Percentiles rank a stretch among this genome's conserved stretches.
Evolutionary conservation across 2,888 invertebrate species (phyloP).

Genomic region (Watsonalla binaria): DNA sequence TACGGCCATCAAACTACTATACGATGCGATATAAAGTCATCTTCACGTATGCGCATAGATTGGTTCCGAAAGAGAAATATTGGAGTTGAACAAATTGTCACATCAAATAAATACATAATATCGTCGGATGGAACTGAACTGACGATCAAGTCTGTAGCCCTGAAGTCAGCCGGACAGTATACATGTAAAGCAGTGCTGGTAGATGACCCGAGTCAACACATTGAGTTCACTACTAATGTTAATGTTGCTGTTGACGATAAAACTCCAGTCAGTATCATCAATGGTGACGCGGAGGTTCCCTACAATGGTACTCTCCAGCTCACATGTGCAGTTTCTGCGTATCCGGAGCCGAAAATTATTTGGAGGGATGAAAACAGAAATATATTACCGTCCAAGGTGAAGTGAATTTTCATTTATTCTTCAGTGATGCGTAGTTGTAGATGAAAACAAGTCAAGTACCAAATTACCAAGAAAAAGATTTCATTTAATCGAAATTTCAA

Average conservation of each 20-base stretch:
- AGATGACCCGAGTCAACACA: not conserved
- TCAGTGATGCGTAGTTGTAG: too few relatives aligned
- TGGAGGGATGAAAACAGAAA: too few relatives aligned
- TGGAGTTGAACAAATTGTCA: slow-evolving; percentile 1
- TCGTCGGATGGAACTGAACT: slow-evolving; percentile 12
- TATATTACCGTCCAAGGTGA: too few relatives aligned
- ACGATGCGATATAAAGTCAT: slow-evolving; percentile 18
- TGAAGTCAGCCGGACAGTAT: slow-evolving; percentile 14
- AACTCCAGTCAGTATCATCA: not conserved
- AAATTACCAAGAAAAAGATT: too few relatives aligned
- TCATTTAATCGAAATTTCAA: too few relatives aligned
- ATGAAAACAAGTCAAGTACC: too few relatives aligned
- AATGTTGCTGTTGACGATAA: not conserved
- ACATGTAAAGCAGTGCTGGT: slow-evolving; percentile 2
- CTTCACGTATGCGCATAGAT: slow-evolving; percentile 15
- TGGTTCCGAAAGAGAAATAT: slow-evolving; percentile 13
- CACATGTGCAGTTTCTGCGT: too few relatives aligned
- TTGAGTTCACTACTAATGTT: not conserved
- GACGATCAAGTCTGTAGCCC: slow-evolving; percentile 16
- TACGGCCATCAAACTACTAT: slow-evolving; percentile 14
- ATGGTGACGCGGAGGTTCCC: slow-evolving; percentile 2
- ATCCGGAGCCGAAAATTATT: too few relatives aligned
- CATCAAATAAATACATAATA: slow-evolving; percentile 15
- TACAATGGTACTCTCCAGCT: slow-evolving; percentile 4
- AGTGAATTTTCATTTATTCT: too few relatives aligned